These are phyloP conservation scores for Chironomus tentans DNA, from an alignment of 2,888 invertebrate species.

Conservation along the genomic window DNA sequence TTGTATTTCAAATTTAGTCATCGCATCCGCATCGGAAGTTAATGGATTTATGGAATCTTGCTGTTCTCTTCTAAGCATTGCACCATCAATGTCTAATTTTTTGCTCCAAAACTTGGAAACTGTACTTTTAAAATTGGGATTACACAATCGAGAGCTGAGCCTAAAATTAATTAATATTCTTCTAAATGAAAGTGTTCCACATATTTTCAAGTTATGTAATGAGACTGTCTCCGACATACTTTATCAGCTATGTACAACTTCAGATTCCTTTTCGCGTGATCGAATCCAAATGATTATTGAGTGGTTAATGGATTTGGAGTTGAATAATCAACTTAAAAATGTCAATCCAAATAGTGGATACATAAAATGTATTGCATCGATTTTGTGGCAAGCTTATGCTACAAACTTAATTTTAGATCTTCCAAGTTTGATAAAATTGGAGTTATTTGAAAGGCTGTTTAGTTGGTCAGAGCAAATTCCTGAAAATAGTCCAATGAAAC, in stretches of 20 bases:
- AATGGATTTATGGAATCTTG: slow-evolving; percentile 60
- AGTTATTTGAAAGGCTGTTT: slow-evolving; percentile 67
- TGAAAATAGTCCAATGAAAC: slow-evolving; percentile 64
- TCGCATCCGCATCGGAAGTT: slow-evolving; percentile 55
- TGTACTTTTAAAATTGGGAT: slow-evolving; percentile 59
- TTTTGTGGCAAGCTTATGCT: slow-evolving; percentile 65
- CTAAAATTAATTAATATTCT: slow-evolving; percentile 49
- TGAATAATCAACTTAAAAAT: background rate
- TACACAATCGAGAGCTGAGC: slow-evolving; percentile 53
- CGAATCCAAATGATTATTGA: slow-evolving; percentile 57
- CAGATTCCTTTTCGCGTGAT: slow-evolving; percentile 45
- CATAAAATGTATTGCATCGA: slow-evolving; percentile 71
- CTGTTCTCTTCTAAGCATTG: slow-evolving; percentile 62
- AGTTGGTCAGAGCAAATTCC: slow-evolving; percentile 66
- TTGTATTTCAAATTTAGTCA: slow-evolving; percentile 42
- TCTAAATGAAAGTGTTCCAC: slow-evolving; percentile 48
- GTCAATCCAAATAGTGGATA: slow-evolving; percentile 40
- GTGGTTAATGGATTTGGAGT: slow-evolving; percentile 49
- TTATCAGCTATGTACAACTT: slow-evolving; percentile 63
- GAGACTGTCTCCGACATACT: slow-evolving; percentile 66
- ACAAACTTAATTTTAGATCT: slow-evolving; percentile 55
- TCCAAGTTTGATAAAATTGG: slow-evolving; percentile 57
- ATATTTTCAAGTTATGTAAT: slow-evolving; percentile 43
- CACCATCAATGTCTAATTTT: slow-evolving; percentile 47
- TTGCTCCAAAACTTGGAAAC: slow-evolving; percentile 55